Evolutionary conservation across 2,797 vertebrate genomes (phyloP).

Genomic region (Danio jaintianensis): DNA sequence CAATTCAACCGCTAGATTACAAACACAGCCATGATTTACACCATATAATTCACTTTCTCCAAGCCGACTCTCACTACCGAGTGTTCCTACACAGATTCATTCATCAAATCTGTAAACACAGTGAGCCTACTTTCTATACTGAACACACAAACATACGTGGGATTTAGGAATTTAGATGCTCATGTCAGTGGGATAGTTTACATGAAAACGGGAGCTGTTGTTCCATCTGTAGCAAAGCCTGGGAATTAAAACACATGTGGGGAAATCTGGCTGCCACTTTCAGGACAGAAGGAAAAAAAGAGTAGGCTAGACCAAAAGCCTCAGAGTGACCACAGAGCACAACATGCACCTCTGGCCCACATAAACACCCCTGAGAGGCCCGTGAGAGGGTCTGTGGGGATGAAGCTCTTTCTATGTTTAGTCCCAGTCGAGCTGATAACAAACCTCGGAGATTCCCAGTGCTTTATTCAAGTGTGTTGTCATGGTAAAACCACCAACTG

Average conservation of each 20-base stretch:
- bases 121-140: not conserved
- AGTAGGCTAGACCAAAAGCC: constrained; percentile 17
- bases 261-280: constrained; percentile 50
- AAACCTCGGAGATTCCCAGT: constrained; percentile 2
- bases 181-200: constrained; percentile 54
- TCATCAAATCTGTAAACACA: constrained; percentile 11
- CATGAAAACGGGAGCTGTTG: constrained; percentile 57
- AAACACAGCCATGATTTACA: constrained; percentile 32
- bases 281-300: constrained; percentile 32
- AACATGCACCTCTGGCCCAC: constrained; percentile 15
- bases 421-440: constrained; percentile 16
- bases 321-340: constrained; percentile 31
- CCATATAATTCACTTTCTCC: not conserved
- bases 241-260: constrained; percentile 55
- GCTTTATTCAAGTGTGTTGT: not conserved
- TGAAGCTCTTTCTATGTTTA: constrained; percentile 41
- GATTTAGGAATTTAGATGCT: not conserved
- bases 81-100: not conserved
- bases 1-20: not conserved
- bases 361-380: constrained; percentile 28
- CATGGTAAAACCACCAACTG: not conserved
- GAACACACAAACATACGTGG: constrained; percentile 8
- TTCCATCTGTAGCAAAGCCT: constrained; percentile 43
- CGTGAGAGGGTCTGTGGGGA: constrained; percentile 12
- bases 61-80: not conserved